These are phyloP conservation scores for Fragum fragum DNA, from an alignment of 2,888 invertebrate species.

Conservation along the genomic window DNA sequence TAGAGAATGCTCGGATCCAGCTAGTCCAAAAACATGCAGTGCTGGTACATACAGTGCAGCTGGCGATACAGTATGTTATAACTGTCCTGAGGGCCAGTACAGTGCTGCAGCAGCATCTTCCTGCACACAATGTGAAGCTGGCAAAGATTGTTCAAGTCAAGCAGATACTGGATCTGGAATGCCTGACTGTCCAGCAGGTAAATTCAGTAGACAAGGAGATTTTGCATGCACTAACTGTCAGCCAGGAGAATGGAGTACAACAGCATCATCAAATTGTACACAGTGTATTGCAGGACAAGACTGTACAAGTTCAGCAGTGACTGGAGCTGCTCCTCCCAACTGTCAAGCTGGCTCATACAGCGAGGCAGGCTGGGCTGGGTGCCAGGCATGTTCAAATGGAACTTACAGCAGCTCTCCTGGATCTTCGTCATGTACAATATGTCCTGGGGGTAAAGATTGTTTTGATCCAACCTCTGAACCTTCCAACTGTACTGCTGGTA, in stretches of 20 bases:
- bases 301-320: slow-evolving; percentile 56
- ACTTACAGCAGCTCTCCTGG: slow-evolving; percentile 68
- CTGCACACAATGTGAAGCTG: slow-evolving; percentile 46
- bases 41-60: slow-evolving; percentile 66
- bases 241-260: slow-evolving; percentile 67
- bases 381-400: slow-evolving; percentile 64
- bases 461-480: slow-evolving; percentile 45
- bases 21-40: slow-evolving; percentile 46
- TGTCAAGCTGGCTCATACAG: slow-evolving; percentile 73
- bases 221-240: slow-evolving; percentile 69
- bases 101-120: slow-evolving; percentile 62
- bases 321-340: slow-evolving; percentile 46
- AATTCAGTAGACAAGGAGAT: slow-evolving; percentile 67
- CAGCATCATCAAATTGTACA: slow-evolving; percentile 68
- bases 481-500: slow-evolving; percentile 66
- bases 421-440: slow-evolving; percentile 58
- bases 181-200: slow-evolving; percentile 60
- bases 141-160: slow-evolving; percentile 66
- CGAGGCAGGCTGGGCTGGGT: slow-evolving; percentile 56
- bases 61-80: slow-evolving; percentile 50
- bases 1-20: slow-evolving; percentile 40
- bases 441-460: slow-evolving; percentile 68
- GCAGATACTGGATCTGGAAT: slow-evolving; percentile 32
- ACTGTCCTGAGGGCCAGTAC: slow-evolving; percentile 77
- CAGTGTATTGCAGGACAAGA: slow-evolving; percentile 74